Base-by-base conservation (phyloP, 1,140 invertebrate genomes). In the Ptiloglossa arizonensis region DNA sequence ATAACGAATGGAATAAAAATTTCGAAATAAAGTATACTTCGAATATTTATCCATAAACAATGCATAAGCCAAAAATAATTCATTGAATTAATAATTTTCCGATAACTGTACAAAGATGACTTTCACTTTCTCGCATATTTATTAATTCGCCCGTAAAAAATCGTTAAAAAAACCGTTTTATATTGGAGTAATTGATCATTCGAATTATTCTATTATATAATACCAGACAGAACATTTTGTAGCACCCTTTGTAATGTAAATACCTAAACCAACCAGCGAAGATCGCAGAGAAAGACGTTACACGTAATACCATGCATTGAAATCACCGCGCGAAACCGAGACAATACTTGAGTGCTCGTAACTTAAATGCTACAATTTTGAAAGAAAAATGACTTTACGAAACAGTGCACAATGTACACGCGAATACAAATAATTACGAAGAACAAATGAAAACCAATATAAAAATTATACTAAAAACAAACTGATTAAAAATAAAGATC, bases 321-420 rank as follows among this genome's bases (percentile, higher is more conserved):
- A 76, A 76, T 76, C 73, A 59, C 73, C 73, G n/a, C 38, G 27
- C 72, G 50, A 52, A 56, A 44, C 19, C 22, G 44, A 8, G n/a
- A 44, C 41, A 38, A 54, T 38, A 11, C 27, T 2, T 17, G 11
- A n/a, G n/a, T n/a, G n/a, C n/a, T n/a, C n/a, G n/a, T n/a, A n/a
- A n/a, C n/a, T n/a, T n/a, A n/a, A n/a, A n/a, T n/a, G n/a, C n/a
- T n/a, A n/a, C n/a, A n/a, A n/a, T n/a, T n/a, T n/a, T n/a, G n/a
- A n/a, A n/a, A n/a, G n/a, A n/a, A n/a, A n/a, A n/a, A n/a, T n/a
- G n/a, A n/a, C n/a, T n/a, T n/a, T n/a, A n/a, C n/a, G n/a, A n/a
- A n/a, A n/a, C n/a, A n/a, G n/a, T n/a, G n/a, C n/a, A n/a, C n/a
- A n/a, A n/a, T n/a, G n/a, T n/a, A n/a, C n/a, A n/a, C n/a, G n/a